Evolutionary conservation across 2,113 vertebrate genomes (phyloP), one percentile per base, ranked within the genome.

Genomic region (Terrapene triunguis): DNA sequence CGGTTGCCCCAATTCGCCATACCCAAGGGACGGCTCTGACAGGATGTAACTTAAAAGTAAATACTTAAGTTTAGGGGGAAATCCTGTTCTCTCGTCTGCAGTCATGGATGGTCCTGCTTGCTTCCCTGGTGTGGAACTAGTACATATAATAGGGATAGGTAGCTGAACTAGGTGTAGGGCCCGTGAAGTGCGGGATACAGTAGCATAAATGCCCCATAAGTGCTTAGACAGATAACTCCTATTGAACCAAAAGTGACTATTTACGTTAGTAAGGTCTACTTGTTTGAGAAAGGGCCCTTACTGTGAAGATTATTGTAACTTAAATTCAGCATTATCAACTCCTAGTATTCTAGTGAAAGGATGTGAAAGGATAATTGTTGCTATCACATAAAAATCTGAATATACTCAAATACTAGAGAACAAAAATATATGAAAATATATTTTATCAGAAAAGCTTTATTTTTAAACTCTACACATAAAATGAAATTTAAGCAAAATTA

Each of bases 401-500:
- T 91, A 94, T 95, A 91, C 82, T 96, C 89, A 91, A 87, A 92
- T 90, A 92, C 93, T 3, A 92, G 90, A 48, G 84, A 92, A 53
- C 29, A 95, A 87, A 92, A 86, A 92, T 80, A 57, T 89, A 2
- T 42, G 32, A 72, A 93, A 95, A 97, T 96, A 92, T 96, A 10
- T 78, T 78, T 78, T 8, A 12, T 78, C 42, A 78, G 4, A 72
- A 38, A 54, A 55, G 53, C 53, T 82, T 81, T 22, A n/a, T 82
- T 82, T 96, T 95, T 95, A 94, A 97, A 96, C 81, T 94, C 54
- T 96, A 89, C 94, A 85, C 84, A 80, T 24, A 80, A 96, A 96
- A 97, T 92, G 82, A 92, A 95, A 95, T 93, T 93, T 90, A 57
- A 93, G 78, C 83, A 59, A 94, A 97, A 97, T 95, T 91, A 51